These are phyloP conservation scores for Menidia menidia DNA, from an alignment of 2,797 vertebrate genomes.

Conservation along the genomic window DNA sequence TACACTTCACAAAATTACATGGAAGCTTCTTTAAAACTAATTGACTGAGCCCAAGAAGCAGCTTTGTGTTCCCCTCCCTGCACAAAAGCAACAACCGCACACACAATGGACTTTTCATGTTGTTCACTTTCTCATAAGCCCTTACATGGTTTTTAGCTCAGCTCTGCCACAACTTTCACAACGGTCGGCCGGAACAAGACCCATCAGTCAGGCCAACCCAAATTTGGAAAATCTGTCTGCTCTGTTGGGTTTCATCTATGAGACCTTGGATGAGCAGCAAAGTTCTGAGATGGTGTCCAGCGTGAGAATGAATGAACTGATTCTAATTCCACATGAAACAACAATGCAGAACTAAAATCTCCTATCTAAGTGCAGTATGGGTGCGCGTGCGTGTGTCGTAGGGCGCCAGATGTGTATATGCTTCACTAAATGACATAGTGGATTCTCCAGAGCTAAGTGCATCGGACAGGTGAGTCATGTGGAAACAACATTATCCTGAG, in stretches of 20 bases:
- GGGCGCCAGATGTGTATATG: constrained; percentile 27
- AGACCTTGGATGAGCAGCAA: constrained; percentile 32
- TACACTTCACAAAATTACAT: background rate
- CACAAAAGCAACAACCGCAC: constrained; percentile 3
- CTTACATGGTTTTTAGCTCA: constrained; percentile 25
- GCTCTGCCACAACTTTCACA: constrained; percentile 28
- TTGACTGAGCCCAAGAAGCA: background rate
- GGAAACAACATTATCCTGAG: constrained; percentile 53
- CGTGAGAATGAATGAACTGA: constrained; percentile 58
- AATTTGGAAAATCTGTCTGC: constrained; percentile 33
- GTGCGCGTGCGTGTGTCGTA: constrained; percentile 13
- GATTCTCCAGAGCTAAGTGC: constrained; percentile 35
- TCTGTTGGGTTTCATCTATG: constrained; percentile 53
- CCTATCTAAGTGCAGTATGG: constrained; percentile 6
- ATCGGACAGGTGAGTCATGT: constrained; percentile 66
- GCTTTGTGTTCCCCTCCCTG: constrained; percentile 4
- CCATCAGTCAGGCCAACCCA: constrained; percentile 18
- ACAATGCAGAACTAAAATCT: constrained; percentile 17
- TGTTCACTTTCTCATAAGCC: constrained; percentile 20
- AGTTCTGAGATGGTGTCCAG: constrained; percentile 37
- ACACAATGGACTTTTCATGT: constrained; percentile 14
- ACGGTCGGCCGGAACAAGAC: constrained; percentile 35
- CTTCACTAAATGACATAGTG: constrained; percentile 38
- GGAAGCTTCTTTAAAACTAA: background rate
- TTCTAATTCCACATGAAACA: constrained; percentile 47